Percentiles rank a stretch among this genome's conserved stretches.
phyloP scores from a whole-genome alignment of 2,888 invertebrate genomes.

The Cephus spinipes region DNA sequence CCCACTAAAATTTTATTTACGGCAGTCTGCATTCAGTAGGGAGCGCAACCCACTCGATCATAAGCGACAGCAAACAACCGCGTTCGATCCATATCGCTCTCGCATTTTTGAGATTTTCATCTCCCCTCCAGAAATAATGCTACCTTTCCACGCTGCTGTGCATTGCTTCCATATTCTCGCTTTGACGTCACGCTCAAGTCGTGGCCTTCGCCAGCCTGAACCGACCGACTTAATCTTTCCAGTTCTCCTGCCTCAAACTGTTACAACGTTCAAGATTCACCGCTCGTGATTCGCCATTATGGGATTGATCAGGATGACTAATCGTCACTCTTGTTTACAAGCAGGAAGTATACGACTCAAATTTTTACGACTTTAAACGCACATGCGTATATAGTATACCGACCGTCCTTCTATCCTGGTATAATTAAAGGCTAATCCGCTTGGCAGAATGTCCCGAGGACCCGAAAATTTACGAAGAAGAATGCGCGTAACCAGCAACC shows the following conservation, averaged over 20 bases:
- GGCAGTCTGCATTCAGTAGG: background rate
- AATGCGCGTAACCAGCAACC: background rate
- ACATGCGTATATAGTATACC: background rate
- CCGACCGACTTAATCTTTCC: background rate
- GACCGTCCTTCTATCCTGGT: background rate
- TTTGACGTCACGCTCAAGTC: background rate
- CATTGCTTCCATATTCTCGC: slow-evolving; percentile 8
- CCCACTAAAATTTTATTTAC: slow-evolving; percentile 2
- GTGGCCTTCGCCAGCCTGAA: background rate
- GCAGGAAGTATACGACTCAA: background rate
- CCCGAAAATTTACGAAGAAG: background rate
- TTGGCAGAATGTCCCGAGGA: background rate
- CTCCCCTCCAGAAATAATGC: slow-evolving; percentile 14
- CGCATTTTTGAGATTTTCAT: slow-evolving; percentile 18
- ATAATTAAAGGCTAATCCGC: background rate
- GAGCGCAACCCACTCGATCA: slow-evolving; percentile 15
- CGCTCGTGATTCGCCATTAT: background rate
- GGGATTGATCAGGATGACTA: background rate
- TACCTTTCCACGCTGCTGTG: slow-evolving; percentile 9
- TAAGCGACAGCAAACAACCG: slow-evolving; percentile 18
- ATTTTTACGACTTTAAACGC: background rate
- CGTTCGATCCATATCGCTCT: slow-evolving; percentile 14
- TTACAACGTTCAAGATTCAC: background rate
- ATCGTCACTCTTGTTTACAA: background rate
- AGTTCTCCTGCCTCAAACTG: background rate